phyloP scores from a whole-genome alignment of 1,140 invertebrate species.

The Ceratina calcarata region DNA sequence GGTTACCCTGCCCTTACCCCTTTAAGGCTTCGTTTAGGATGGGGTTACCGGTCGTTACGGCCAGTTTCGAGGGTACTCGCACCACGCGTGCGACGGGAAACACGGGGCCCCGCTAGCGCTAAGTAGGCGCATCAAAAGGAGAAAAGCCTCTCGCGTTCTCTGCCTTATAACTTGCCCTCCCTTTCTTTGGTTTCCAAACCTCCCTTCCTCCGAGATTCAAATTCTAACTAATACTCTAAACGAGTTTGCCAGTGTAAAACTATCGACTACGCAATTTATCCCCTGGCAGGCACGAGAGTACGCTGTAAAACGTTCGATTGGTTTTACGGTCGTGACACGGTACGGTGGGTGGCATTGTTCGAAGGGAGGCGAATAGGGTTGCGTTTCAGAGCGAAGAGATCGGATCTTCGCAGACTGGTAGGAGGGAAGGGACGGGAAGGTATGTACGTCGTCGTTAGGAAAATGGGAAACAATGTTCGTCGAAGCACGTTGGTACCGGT shows the following conservation, averaged over 20 bases:
- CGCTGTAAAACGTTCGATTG: background rate
- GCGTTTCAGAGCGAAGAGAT: background rate
- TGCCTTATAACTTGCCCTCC: background rate
- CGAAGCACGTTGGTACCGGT: slow-evolving; percentile 2
- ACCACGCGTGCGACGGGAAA: slow-evolving; percentile 27
- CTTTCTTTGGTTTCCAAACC: background rate
- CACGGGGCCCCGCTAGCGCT: slow-evolving; percentile 3
- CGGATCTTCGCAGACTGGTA: background rate
- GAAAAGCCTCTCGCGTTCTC: slow-evolving; percentile 40
- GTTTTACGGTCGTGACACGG: too few relatives aligned
- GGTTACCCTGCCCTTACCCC: slow-evolving; percentile 67
- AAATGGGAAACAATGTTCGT: slow-evolving; percentile 18
- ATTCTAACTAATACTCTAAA: slow-evolving; percentile 15
- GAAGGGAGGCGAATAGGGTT: background rate
- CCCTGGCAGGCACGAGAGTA: background rate
- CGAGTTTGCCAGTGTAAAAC: background rate
- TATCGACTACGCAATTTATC: background rate
- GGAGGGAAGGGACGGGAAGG: too few relatives aligned
- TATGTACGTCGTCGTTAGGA: slow-evolving; percentile 3
- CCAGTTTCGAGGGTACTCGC: slow-evolving; percentile 62
- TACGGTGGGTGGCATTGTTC: too few relatives aligned
- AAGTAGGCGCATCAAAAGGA: slow-evolving; percentile 50
- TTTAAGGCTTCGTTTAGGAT: slow-evolving; percentile 76
- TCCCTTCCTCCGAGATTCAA: background rate
- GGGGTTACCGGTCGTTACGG: slow-evolving; percentile 73